Evolutionary conservation across 2,113 vertebrate genomes (phyloP), one percentile per base, ranked within the genome.

Genomic region (Hyla sarda): DNA sequence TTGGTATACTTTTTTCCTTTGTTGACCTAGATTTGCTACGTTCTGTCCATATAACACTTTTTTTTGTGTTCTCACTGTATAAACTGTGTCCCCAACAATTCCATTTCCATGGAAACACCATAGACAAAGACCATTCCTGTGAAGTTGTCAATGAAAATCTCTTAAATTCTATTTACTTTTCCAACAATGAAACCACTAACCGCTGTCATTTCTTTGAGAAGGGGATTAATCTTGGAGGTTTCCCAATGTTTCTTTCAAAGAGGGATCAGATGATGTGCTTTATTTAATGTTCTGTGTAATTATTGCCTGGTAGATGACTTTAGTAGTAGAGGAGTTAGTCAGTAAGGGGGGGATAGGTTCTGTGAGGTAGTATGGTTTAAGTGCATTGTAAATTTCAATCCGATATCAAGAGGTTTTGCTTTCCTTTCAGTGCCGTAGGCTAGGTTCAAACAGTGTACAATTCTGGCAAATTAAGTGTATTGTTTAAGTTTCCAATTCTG

Each of bases 61-160:
- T 47, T 37, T 69, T 34, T 65, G 60, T 34, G 9, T 72, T n/a
- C 37, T 41, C 19, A 45, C 69, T 72, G 21, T 72, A 5, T 9
- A 72, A 72, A 72, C 69, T 41, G 34, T 41, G 32, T 72, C 69
- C 19, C 30, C 21, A 71, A 71, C 67, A 34, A 34, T 37, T 37
- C 67, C 19, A 45, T 41, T 72, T 11, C 69, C 37, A 73, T 47
- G 41, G 71, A 9, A 25, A 73, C 71, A 34, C 71, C 21, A 47
- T 14, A 47, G 37, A 21, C 2, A 73, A 23, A 11, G 69, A 73
- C 21, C 19, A 47, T 6, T 17, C 67, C 10, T 25, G 71, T 47
- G 37, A 72, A 73, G 19, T 73, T 73, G 37, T 73, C 71, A 73
- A 73, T 25, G 34, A 25, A 73, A 47, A n/a, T 13, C 19, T 73